Evolutionary conservation across 2,888 invertebrate genomes (phyloP), one percentile per base, ranked within the genome.

Genomic region (Morinoia aosen): DNA sequence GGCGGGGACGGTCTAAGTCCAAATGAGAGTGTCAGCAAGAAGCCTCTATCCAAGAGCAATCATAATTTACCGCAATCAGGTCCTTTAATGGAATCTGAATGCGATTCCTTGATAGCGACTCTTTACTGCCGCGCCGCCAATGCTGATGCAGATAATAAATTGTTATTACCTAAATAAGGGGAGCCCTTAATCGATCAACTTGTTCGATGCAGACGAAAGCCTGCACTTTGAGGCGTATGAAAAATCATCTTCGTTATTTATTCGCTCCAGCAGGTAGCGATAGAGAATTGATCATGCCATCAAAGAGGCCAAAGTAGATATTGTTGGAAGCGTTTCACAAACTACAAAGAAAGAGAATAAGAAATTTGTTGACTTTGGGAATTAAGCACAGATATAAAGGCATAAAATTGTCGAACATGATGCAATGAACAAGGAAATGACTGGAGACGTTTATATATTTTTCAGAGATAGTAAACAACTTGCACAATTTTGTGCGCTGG

Each of bases 161-260:
- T 76, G 76, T 76, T 76, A 76, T 76, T 76, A 33, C 76, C 76
- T 76, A 76, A 76, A 76, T 76, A 33, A 76, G 76, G 76, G 76
- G 25, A 76, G 25, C 76, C 48, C 25, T 76, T 76, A 76, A 76
- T 76, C 76, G 33, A 76, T 76, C 76, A 76, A 76, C 33, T 76
- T 76, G 76, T 76, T 33, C 76, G 76, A 19, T 76, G 76, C 33
- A 33, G 76, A 76, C 33, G 25, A 76, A 76, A 76, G 76, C 76
- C 76, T 33, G 16, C 33, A 76, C 76, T 76, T 76, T 76, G 76
- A 76, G 76, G 16, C 19, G 76, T 33, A 76, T 76, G 76, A 76
- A 76, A 76, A 76, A 76, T 76, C 76, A 76, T 76, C 76, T 76
- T 76, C 76, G 76, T 25, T 76, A 76, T 76, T 33, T 25, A 76